Base-by-base conservation (phyloP, 2,888 invertebrate genomes). In the Dorcus hopei region DNA sequence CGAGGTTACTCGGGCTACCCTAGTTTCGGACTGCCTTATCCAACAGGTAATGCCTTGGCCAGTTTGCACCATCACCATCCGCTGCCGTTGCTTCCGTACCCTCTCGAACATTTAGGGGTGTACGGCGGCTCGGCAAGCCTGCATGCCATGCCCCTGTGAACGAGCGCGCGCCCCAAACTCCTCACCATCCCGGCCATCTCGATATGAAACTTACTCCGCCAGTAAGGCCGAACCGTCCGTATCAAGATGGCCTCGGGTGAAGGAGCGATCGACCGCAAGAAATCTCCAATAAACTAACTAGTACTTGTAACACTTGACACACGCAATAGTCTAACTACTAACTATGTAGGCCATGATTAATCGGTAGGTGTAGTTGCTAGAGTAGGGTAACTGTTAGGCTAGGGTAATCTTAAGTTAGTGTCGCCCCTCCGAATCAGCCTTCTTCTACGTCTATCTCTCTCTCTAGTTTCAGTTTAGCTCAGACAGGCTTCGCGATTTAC, bases 1-100 rank as follows among this genome's bases (percentile, higher is more conserved):
- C 91, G 95, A 83, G 93, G 95, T 81, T 95, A 94, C 85, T 93
- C 94, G 85, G 93, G 94, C 85, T 95, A 95, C 87, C 93, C 95
- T 85, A 93, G 94, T 88, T 95, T 95, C 87, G 94, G 95, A 87
- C 92, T 95, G 84, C 95, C 95, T 81, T 95, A 95, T 85, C 95
- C 95, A 80, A 91, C 95, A 93, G 94, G 94, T 94, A 93, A 94
- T 87, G 82, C 87, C 83, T 86, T 88, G 83, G 83, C 85, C 85
- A 88, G 87, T 85, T 85, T 88, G 85, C 83, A 78, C 72, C 77
- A 77, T 70, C 84, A 81, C 81, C 84, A 81, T 81, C 79, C 70
- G 67, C 76, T 81, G 80, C 84, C 83, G 78, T 81, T 84, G 74
- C 81, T 84, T 78, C 84, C 82, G 80, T 86, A 84, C 84, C 87